phyloP scores from a whole-genome alignment of 1,140 invertebrate species.

The Zophobas morio region DNA sequence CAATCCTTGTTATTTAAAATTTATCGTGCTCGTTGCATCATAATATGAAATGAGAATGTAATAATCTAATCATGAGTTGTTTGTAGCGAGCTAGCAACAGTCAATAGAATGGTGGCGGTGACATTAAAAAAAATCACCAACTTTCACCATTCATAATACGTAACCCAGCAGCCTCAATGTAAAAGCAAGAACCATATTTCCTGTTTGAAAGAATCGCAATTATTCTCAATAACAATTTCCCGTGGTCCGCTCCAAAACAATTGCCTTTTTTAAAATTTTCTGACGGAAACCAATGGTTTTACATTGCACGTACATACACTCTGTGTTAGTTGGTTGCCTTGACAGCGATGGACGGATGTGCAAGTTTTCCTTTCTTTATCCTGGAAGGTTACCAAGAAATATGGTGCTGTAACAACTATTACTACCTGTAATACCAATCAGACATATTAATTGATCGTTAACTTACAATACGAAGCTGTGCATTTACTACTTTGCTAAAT shows the following conservation, averaged over 20 bases:
- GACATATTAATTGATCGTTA: neutral
- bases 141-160: slow-evolving; percentile 47
- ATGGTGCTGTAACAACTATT: slow-evolving; percentile 12
- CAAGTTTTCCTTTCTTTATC: slow-evolving; percentile 39
- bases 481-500: no score
- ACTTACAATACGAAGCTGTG: neutral
- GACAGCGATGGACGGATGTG: slow-evolving; percentile 35
- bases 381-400: slow-evolving; percentile 31
- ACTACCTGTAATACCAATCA: slow-evolving; percentile 9
- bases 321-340: slow-evolving; percentile 21
- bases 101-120: slow-evolving; percentile 42
- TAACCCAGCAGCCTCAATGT: slow-evolving; percentile 45
- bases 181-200: slow-evolving; percentile 49
- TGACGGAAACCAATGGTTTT: slow-evolving; percentile 23
- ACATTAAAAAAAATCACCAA: slow-evolving; percentile 48
- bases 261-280: slow-evolving; percentile 16
- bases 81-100: slow-evolving; percentile 32
- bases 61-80: slow-evolving; percentile 46
- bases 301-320: neutral
- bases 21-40: slow-evolving; percentile 34
- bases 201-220: slow-evolving; percentile 48
- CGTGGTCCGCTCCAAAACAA: slow-evolving; percentile 35
- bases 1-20: slow-evolving; percentile 28
- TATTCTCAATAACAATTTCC: slow-evolving; percentile 42
- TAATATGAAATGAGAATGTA: slow-evolving; percentile 39